phyloP scores from a whole-genome alignment of 1,140 invertebrate genomes.

The Solenopsis invicta region DNA sequence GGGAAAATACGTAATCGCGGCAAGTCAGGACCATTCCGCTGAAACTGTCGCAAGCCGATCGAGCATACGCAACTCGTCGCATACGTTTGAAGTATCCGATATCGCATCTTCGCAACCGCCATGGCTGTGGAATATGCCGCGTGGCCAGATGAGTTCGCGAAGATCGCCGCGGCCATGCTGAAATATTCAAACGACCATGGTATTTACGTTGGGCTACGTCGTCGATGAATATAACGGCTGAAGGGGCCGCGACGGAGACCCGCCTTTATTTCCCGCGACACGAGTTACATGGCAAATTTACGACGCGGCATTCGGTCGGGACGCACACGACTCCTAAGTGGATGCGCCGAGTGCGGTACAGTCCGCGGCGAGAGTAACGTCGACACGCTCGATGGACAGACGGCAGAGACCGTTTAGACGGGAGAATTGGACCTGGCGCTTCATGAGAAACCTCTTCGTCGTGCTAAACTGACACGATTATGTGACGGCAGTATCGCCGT shows the following conservation, averaged over 20 bases:
- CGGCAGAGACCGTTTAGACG: constrained; percentile 49
- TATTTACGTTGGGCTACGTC: constrained; percentile 65
- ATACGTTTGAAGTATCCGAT: background rate
- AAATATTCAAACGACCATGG: constrained; percentile 81
- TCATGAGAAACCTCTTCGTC: constrained; percentile 75
- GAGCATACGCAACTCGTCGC: background rate
- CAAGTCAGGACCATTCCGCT: background rate
- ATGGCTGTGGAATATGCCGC: background rate
- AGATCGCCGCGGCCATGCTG: constrained; percentile 74
- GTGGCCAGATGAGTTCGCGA: constrained; percentile 42
- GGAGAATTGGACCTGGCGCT: constrained; percentile 78
- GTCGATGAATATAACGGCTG: constrained; percentile 66
- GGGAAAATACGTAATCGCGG: constrained; percentile 57
- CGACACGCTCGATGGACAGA: background rate
- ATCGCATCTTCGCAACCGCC: background rate
- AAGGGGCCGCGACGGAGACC: constrained; percentile 64
- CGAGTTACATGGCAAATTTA: constrained; percentile 66
- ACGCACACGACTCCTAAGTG: constrained; percentile 70
- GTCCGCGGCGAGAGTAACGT: constrained; percentile 65
- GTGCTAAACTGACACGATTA: constrained; percentile 80
- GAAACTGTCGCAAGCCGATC: background rate
- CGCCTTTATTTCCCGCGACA: constrained; percentile 25
- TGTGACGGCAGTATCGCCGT: constrained; percentile 70
- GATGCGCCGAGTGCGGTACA: constrained; percentile 78
- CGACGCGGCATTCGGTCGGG: constrained; percentile 60